phyloP scores from a whole-genome alignment of 2,888 invertebrate genomes.

The Cyrtodaria siliqua region DNA sequence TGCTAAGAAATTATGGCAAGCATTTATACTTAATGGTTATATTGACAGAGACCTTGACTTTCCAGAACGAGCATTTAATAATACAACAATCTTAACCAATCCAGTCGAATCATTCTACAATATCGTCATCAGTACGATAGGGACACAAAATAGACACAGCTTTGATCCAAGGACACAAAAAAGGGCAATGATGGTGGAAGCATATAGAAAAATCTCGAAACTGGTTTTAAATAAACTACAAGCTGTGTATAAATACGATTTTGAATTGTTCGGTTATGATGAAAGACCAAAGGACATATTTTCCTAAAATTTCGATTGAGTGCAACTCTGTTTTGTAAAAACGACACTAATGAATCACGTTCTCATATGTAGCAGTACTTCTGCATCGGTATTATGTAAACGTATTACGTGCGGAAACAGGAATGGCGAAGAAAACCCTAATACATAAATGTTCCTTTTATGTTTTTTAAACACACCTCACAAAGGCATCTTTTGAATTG shows the following conservation, averaged over 20 bases:
- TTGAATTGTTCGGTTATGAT: constrained; percentile 62
- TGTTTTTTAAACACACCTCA: no score
- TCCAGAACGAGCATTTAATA: constrained; percentile 3
- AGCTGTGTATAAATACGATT: constrained; percentile 56
- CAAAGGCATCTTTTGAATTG: no score
- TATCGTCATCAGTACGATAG: constrained; percentile 7
- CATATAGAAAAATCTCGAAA: constrained; percentile 35
- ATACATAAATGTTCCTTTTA: no score
- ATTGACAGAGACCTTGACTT: constrained; percentile 32
- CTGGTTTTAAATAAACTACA: constrained; percentile 31
- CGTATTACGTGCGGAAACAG: no score
- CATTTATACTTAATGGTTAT: constrained; percentile 66
- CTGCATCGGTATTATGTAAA: no score
- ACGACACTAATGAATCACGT: no score
- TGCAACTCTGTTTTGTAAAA: no score
- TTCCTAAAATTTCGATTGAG: no score
- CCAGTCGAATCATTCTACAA: background rate
- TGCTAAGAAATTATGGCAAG: constrained; percentile 48
- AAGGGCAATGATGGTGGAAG: constrained; percentile 38
- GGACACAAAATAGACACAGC: background rate
- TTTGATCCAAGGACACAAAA: constrained; percentile 28
- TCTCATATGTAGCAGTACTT: no score
- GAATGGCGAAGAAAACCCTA: no score
- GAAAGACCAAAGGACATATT: background rate
- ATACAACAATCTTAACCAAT: background rate